Percentiles rank a stretch among this genome's conserved stretches.
These are phyloP conservation scores for Aptenodytes forsteri DNA, from an alignment of 2,113 vertebrate species.

Conservation along the genomic window DNA sequence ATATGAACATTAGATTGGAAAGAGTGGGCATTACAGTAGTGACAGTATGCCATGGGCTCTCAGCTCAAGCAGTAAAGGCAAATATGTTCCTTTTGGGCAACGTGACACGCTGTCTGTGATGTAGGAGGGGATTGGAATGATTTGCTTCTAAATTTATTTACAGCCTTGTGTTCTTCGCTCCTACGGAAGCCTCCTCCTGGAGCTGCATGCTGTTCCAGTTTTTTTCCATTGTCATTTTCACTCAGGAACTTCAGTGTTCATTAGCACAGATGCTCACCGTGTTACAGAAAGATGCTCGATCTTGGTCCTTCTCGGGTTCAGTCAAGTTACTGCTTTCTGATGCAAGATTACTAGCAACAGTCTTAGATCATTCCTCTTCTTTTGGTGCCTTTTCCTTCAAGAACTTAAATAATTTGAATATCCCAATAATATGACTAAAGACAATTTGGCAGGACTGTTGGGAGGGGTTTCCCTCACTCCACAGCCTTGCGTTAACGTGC, in stretches of 20 bases:
- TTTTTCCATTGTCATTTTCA: neutral
- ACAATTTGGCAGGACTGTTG: neutral
- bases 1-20: fast-evolving
- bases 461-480: neutral
- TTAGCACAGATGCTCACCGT: neutral
- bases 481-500: neutral
- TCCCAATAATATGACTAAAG: neutral
- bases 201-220: fast-evolving
- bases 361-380: neutral
- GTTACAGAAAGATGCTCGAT: neutral
- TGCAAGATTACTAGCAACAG: fast-evolving
- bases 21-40: neutral
- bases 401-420: neutral
- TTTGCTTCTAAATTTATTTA: neutral
- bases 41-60: neutral
- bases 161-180: neutral
- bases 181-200: neutral
- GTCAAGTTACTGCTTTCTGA: neutral
- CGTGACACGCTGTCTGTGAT: neutral
- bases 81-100: neutral
- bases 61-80: neutral
- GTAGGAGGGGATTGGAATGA: neutral
- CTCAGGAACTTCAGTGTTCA: neutral
- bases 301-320: neutral
- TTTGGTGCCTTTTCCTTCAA: neutral